Conservation (phyloP, 2,888 invertebrate species). For the Celastrina argiolus region DNA sequence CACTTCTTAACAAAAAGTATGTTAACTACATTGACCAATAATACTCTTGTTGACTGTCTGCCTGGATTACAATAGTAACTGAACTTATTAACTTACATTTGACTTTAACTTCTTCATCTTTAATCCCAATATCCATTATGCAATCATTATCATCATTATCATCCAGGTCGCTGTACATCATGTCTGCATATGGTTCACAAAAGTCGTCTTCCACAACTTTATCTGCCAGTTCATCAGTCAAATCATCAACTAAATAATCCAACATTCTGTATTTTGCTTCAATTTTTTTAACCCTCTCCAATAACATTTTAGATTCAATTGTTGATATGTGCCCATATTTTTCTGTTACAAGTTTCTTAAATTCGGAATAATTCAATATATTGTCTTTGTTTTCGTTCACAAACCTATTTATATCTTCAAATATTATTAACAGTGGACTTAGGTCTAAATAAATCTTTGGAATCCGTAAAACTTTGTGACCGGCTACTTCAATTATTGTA, state of each 20-base stretch:
- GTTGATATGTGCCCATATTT: not conserved
- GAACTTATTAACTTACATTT: not conserved
- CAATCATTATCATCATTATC: not conserved
- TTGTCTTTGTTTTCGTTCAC: not conserved
- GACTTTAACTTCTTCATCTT: not conserved
- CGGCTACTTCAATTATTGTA: not conserved
- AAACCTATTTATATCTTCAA: not conserved
- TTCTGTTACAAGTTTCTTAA: not conserved
- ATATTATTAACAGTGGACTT: not conserved
- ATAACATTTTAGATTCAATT: not conserved
- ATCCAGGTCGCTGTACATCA: not conserved
- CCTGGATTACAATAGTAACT: no score
- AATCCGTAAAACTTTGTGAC: not conserved
- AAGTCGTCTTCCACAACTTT: not conserved
- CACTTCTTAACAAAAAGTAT: no score
- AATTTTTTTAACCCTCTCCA: not conserved
- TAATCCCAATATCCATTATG: not conserved
- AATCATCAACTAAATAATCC: not conserved
- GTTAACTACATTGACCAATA: no score
- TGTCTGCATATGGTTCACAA: not conserved
- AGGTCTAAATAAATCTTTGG: not conserved
- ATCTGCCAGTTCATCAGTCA: slow-evolving; percentile 22
- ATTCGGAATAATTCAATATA: not conserved
- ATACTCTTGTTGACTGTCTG: no score
- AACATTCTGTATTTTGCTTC: not conserved